phyloP scores from a whole-genome alignment of 2,888 invertebrate species.

The Creontiades dilutus region DNA sequence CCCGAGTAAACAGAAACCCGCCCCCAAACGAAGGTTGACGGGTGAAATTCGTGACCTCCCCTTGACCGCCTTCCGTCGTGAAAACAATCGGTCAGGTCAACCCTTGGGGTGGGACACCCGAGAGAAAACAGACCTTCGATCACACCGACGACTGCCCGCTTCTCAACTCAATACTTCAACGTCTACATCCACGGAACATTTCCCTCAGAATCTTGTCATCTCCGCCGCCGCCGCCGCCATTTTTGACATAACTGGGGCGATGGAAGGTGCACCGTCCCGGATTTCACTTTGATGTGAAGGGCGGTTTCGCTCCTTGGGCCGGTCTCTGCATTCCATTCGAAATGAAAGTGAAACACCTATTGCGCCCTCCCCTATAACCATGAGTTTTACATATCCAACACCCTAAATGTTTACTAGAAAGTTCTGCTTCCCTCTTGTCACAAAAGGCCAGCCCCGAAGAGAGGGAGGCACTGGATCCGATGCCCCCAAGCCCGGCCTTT shows the following conservation, averaged over 20 bases:
- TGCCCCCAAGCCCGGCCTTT: no score
- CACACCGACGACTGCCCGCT: not conserved
- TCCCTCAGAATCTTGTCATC: conserved; percentile 33
- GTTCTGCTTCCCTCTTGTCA: no score
- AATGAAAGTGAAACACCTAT: not conserved
- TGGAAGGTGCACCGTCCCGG: conserved; percentile 43
- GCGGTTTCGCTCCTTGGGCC: not conserved
- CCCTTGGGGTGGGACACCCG: not conserved
- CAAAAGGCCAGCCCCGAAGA: no score
- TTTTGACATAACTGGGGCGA: conserved; percentile 53
- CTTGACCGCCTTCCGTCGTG: conserved; percentile 28
- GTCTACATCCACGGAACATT: not conserved
- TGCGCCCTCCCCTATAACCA: no score
- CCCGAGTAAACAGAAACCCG: conserved; percentile 16
- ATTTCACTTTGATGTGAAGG: conserved; percentile 44
- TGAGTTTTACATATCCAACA: no score
- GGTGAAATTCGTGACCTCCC: conserved; percentile 34
- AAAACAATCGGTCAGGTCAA: not conserved
- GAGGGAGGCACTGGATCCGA: no score
- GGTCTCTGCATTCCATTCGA: not conserved
- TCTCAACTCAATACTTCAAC: not conserved
- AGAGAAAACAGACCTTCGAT: not conserved
- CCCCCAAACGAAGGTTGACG: conserved; percentile 29
- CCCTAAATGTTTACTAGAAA: no score
- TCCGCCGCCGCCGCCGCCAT: not conserved